Evolutionary conservation across 2,113 vertebrate genomes (phyloP).

Genomic region (Misgurnus mizolepis): DNA sequence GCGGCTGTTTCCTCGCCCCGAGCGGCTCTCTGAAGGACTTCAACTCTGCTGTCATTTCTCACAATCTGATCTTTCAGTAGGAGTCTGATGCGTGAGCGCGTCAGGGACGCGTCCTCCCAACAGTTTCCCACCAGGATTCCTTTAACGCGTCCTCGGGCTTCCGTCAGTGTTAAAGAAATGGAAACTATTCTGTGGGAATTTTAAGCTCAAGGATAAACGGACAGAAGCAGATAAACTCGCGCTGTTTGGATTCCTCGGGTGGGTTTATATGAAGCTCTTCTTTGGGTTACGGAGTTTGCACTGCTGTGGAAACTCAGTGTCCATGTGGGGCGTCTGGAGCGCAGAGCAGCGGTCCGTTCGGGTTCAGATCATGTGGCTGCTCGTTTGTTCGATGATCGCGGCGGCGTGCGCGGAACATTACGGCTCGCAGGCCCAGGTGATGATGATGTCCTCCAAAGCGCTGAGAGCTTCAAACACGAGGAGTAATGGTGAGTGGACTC

Average conservation of each 20-base stretch:
- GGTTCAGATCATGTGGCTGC: constrained; percentile 39
- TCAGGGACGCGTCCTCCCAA: background rate
- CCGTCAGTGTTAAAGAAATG: constrained; percentile 16
- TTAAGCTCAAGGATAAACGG: constrained; percentile 19
- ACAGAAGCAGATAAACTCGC: constrained; percentile 28
- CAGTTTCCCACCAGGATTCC: background rate
- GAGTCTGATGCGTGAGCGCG: constrained; percentile 5
- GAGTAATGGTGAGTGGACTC: constrained; percentile 37
- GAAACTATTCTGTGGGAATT: constrained; percentile 22
- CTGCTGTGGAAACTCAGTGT: background rate
- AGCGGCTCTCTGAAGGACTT: constrained; percentile 22
- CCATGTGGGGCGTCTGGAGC: background rate
- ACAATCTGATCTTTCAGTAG: constrained; percentile 29
- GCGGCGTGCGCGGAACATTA: background rate
- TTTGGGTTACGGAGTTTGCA: background rate
- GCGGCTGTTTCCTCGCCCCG: constrained; percentile 13
- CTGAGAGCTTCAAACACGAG: constrained; percentile 23
- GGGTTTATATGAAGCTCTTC: constrained; percentile 28
- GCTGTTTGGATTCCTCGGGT: constrained; percentile 18
- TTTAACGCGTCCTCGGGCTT: constrained; percentile 22
- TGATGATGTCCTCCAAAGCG: constrained; percentile 37
- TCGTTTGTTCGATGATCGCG: constrained; percentile 32
- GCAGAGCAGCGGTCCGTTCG: background rate
- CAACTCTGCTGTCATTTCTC: constrained; percentile 1
- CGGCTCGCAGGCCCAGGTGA: constrained; percentile 37